Evolutionary conservation across 2,797 vertebrate species (phyloP).

Genomic region (Echeneis naucrates): DNA sequence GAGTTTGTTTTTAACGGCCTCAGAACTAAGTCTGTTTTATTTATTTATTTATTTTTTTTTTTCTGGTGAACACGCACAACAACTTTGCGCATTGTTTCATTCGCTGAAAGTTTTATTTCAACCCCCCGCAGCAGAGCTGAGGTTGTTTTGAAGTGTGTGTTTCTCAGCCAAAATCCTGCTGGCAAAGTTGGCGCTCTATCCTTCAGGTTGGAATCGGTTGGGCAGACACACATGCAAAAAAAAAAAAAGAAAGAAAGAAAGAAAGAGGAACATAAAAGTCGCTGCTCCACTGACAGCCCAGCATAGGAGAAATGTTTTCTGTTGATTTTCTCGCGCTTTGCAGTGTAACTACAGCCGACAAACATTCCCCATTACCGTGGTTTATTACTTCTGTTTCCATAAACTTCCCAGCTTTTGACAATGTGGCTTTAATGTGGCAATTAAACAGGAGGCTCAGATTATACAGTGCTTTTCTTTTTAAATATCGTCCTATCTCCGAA

Average conservation of each 20-base stretch:
- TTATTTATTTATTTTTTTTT: too few species aligned
- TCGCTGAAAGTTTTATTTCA: constrained; percentile 15
- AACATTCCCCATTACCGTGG: constrained; percentile 38
- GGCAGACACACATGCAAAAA: constrained; percentile 15
- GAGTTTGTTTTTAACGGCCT: constrained; percentile 10
- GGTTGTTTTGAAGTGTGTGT: constrained; percentile 33
- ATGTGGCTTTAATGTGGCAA: constrained; percentile 47
- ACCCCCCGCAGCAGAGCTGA: constrained; percentile 1
- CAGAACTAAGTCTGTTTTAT: constrained; percentile 3
- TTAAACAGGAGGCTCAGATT: constrained; percentile 43
- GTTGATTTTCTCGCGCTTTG: constrained; percentile 28
- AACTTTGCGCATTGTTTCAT: constrained; percentile 1
- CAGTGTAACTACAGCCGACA: constrained; percentile 15
- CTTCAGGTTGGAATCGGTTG: constrained; percentile 15
- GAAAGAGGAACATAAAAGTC: constrained; percentile 33
- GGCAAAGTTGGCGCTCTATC: constrained; percentile 13
- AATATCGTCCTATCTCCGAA: constrained; percentile 40
- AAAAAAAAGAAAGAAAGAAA: constrained; percentile 26
- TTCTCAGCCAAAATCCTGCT: constrained; percentile 23
- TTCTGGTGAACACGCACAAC: neutral
- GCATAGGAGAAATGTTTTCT: constrained; percentile 25
- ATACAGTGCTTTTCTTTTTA: constrained; percentile 32
- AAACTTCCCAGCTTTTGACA: constrained; percentile 56
- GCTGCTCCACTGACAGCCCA: constrained; percentile 19
- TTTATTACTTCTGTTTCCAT: constrained; percentile 54